Evolutionary conservation across 2,797 vertebrate species (phyloP), one percentile per base, ranked within the genome.

Genomic region (Podarcis lilfordi): DNA sequence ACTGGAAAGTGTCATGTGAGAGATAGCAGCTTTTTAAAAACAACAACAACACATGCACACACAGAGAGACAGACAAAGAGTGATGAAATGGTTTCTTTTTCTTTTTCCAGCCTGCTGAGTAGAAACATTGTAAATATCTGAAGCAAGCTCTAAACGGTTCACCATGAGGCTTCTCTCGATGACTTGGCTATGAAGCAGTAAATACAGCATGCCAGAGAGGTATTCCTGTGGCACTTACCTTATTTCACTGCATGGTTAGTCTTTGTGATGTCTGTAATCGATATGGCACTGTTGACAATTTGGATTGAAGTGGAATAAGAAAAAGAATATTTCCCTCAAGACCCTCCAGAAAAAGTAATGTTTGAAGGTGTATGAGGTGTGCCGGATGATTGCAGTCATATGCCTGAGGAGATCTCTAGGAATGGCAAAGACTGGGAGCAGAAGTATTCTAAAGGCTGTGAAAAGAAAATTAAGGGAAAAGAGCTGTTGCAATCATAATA

Each of bases 281-380:
- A 96, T 95, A 90, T 92, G 89, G 87, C 90, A 93, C 85, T 79
- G 90, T 10, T 87, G 91, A 95, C 90, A 85, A 93, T 93, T 93
- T 94, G 92, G 88, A 95, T 32, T 93, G 93, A 95, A 93, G 91
- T 77, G 93, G 90, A 94, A 92, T 89, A 86, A 92, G 90, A 93
- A 94, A 93, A 94, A 29, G 92, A 90, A 92, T 95, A 93, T 95
- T 96, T 91, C 90, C 88, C 80, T 83, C 90, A 87, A 90, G 95
- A 90, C 94, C 69, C 92, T 92, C 50, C 79, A 86, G 84, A 85
- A 86, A 91, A 9, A 89, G 40, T 80, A 91, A 93, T 84, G 88
- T 93, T 92, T 89, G 82, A 94, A 94, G 85, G 82, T 91, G 91
- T 92, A 89, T 91, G 91, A 91, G 90, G 35, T 81, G 91, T 85